Evolutionary conservation across 1,140 invertebrate species (phyloP), one percentile per base, ranked within the genome.

Genomic region (Sitodiplosis mosellana): DNA sequence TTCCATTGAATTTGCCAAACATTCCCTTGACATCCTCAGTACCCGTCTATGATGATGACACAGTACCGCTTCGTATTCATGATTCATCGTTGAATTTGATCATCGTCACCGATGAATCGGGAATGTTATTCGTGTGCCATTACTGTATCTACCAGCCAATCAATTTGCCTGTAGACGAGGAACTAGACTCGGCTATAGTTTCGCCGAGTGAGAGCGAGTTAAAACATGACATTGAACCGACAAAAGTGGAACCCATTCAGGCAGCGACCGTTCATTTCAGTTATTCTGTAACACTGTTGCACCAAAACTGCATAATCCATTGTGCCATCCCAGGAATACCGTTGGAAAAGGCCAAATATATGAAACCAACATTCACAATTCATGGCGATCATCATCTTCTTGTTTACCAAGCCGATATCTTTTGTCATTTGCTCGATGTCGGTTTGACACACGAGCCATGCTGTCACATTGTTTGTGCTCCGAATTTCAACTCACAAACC

Each of bases 71-170:
- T 37, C 68, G 80, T 46, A 76, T 86, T 19, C 82, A 86, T 58
- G 82, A 87, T 60, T 83, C 81, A 59, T 80, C 81, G 8, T 63
- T 87, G 20, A 83, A 87, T 68, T 67, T 87, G 8, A 76, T 81
- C 53, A 82, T 87, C 41, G 68, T 86, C 40, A 80, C 81, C 20
- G 74, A 80, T 57, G 74, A 74, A 49, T 64, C 67, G 7, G 83
- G 83, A 47, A 70, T 83, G 56, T 75, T 87, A 17, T 85, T 82
- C 53, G 78, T 88, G 41, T 87, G 83, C 55, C 83, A 87, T 66
- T 81, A 88, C 65, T 88, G 87, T 55, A 65, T 87, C 1, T 88
- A 87, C 58, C 80, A 85, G 61, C 77, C 78, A 47, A 67, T 72
- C 45, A 70, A 78, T 60, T 73, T 72, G 21, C 63, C 70, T 10